Base-by-base conservation (phyloP, 1,140 invertebrate genomes). In the Nasonia giraulti region DNA sequence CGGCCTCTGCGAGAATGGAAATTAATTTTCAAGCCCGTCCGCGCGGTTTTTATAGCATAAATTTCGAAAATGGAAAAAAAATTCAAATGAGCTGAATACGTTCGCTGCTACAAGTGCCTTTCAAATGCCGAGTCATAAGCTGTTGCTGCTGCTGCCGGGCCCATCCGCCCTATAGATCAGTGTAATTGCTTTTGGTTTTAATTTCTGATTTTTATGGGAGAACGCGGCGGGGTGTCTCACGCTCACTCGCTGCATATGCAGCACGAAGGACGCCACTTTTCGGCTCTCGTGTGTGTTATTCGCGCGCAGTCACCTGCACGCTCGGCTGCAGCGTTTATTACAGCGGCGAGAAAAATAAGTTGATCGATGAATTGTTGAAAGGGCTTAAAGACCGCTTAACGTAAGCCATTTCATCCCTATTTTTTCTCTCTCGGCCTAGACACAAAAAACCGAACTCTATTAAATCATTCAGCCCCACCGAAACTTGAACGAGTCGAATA, bases 131-230 rank as follows among this genome's bases (percentile, higher is more conserved):
- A 80, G 77, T 80, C 83, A 75, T 40, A 80, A 73, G 68, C 55
- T 40, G 14, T 5, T 20, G 37, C 31, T 40, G 4, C 17, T 17
- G 55, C 20, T 62, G 55, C 55, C 20, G 55, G 55, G 17, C 17
- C 47, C 37, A 55, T 71, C 62, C 55, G 66, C 76, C 23, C 82
- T 55, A 73, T 79, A 79, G 62, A 71, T 84, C 82, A 62, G 66
- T 62, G 76, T 84, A 84, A 84, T 85, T 85, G 84, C 79, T 69
- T 81, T 85, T 84, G 37, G 69, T 80, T 85, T 85, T 80, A 81
- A 76, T 81, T 81, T 85, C 40, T 69, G 71, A 81, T 69, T 85
- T 80, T 84, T 79, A 78, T 47, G 78, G 71, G 83, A 71, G 44
- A 79, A 73, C 83, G 74, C 83, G 77, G 37, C 83, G 83, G 83